Percentiles rank a stretch among this genome's conserved stretches.
Conservation (phyloP, 2,888 invertebrate genomes). For the Timema cristinae region DNA sequence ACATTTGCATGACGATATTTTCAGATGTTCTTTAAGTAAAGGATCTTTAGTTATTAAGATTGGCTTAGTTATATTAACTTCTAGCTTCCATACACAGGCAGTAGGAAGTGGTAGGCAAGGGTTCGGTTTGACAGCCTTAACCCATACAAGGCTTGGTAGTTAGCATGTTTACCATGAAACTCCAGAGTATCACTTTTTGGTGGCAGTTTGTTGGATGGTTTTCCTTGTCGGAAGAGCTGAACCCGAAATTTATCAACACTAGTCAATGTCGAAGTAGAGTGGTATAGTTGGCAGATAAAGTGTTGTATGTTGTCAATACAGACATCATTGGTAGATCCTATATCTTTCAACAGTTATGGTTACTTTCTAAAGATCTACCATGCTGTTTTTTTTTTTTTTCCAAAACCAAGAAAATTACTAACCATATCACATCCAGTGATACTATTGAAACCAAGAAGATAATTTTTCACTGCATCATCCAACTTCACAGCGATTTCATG, state of each 20-base stretch:
- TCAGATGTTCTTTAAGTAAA: neutral
- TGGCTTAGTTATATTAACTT: neutral
- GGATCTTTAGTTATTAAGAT: neutral
- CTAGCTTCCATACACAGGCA: neutral
- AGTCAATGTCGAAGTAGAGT: no score
- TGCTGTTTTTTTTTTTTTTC: neutral
- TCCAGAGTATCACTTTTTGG: slow-evolving; percentile 6
- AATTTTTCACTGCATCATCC: neutral
- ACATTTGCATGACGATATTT: slow-evolving; percentile 8
- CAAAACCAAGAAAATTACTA: neutral
- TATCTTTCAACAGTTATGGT: neutral
- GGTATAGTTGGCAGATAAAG: neutral
- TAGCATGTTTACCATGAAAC: neutral
- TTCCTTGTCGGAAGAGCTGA: neutral
- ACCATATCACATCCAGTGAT: neutral
- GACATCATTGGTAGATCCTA: slow-evolving; percentile 3
- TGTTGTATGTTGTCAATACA: neutral
- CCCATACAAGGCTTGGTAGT: slow-evolving; percentile 1
- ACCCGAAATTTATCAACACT: neutral
- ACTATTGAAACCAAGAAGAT: neutral
- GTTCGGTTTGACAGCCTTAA: slow-evolving; percentile 1
- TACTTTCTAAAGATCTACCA: slow-evolving; percentile 1
- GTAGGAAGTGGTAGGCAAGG: neutral
- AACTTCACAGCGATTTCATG: slow-evolving; percentile 12
- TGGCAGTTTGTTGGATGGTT: neutral